A percentile compares a stretch with the other conserved stretches of the same genome.
phyloP scores from a whole-genome alignment of 2,888 invertebrate genomes.

The Xiphydria camelus region DNA sequence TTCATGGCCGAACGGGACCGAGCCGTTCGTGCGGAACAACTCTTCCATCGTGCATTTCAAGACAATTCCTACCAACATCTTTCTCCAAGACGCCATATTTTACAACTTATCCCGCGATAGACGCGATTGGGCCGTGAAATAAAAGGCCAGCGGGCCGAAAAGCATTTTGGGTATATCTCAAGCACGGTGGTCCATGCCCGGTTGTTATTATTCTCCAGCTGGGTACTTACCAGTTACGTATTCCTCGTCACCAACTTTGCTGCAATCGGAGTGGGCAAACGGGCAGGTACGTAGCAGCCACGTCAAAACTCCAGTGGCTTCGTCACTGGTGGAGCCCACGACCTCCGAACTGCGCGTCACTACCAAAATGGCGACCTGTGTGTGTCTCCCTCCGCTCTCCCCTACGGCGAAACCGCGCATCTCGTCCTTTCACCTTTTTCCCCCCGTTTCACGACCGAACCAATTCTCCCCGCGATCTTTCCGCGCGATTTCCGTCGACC shows the following conservation, averaged over 20 bases:
- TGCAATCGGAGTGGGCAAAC: constrained; percentile 92
- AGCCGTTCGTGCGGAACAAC: constrained; percentile 18
- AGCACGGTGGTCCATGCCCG: constrained; percentile 60
- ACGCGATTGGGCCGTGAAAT: constrained; percentile 29
- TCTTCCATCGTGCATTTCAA: constrained; percentile 52
- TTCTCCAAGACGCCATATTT: constrained; percentile 47
- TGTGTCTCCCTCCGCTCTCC: constrained; percentile 5
- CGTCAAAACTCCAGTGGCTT: constrained; percentile 85
- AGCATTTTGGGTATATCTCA: constrained; percentile 30
- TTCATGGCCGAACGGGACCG: constrained; percentile 11
- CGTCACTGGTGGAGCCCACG: constrained; percentile 77
- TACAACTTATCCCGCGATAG: constrained; percentile 34
- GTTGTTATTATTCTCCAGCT: constrained; percentile 67
- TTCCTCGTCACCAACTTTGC: constrained; percentile 93
- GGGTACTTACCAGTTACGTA: constrained; percentile 90
- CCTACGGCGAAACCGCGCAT: constrained; percentile 1
- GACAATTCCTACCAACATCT: constrained; percentile 54
- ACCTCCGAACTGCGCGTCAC: constrained; percentile 78
- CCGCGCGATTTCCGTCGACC: no score
- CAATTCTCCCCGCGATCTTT: background rate
- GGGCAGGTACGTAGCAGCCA: constrained; percentile 91
- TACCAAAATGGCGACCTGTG: constrained; percentile 68
- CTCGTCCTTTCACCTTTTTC: constrained; percentile 2
- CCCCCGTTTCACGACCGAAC: background rate
- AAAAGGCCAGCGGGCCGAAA: constrained; percentile 24